Evolutionary conservation across 2,797 vertebrate species (phyloP).

Genomic region (Lates japonicus): DNA sequence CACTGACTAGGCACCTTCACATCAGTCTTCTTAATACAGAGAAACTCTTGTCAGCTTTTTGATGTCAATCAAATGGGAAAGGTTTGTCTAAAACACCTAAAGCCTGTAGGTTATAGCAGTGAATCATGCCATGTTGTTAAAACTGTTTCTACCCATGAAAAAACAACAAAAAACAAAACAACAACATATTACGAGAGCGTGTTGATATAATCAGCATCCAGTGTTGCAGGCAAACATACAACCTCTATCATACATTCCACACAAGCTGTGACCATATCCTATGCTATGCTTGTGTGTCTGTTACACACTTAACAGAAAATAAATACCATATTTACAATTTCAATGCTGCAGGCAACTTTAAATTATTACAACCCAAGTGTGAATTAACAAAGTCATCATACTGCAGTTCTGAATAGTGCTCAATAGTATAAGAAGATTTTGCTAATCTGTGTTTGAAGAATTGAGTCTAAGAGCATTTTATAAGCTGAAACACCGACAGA

Average conservation of each 20-base stretch:
- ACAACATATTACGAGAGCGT: background rate
- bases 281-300: background rate
- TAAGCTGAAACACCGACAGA: conserved; percentile 30
- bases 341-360: conserved; percentile 42
- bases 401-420: conserved; percentile 50
- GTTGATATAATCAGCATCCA: conserved; percentile 42
- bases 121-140: background rate
- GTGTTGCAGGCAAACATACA: conserved; percentile 24
- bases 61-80: background rate
- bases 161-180: background rate
- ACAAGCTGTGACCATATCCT: conserved; percentile 18
- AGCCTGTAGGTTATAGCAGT: background rate
- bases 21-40: background rate
- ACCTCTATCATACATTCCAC: conserved; percentile 2
- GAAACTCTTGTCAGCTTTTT: background rate
- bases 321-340: conserved; percentile 79
- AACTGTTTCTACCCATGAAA: background rate
- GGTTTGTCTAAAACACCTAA: background rate
- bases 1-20: conserved; percentile 10
- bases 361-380: conserved; percentile 51
- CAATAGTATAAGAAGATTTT: conserved; percentile 50
- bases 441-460: conserved; percentile 61
- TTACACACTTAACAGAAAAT: conserved; percentile 58
- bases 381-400: conserved; percentile 30
- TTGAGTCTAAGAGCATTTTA: conserved; percentile 45